Evolutionary conservation across 1,140 invertebrate species (phyloP), one percentile per base, ranked within the genome.

Genomic region (Latrodectus geometricus): DNA sequence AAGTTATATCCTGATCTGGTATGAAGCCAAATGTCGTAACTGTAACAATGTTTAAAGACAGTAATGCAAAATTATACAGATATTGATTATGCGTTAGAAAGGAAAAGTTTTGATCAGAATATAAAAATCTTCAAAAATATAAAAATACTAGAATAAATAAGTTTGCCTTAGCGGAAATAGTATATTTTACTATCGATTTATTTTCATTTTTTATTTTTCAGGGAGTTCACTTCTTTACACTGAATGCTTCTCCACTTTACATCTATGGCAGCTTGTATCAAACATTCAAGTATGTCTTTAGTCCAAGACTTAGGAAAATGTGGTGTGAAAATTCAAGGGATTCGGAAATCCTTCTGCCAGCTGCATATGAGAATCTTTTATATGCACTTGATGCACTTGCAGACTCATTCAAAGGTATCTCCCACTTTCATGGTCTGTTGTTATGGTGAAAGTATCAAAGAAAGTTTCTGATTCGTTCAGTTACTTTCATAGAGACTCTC

Each of bases 391-490:
- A 84, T 52, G 82, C 82, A 8, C 48, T 76, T 15, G 82, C 35
- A 11, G 82, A 84, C n/a, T 56, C 82, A 20, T 69, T 75, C 52
- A 76, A 76, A 76, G 82, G 82, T 84, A 84, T 68, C n/a, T 4
- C 68, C 1, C 11, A 2, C 20, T 69, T n/a, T 4, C 12, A 35
- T 35, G 35, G 35, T 35, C 35, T 35, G 35, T 35, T 35, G 5
- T 35, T 1, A 35, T 35, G 1, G 5, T 35, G 1, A 5, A 5
- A 35, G 5, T 35, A 35, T 35, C 35, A 35, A 35, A 35, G 35
- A 35, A 3, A 35, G 35, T 35, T 35, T 35, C 5, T 35, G 35
- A 3, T 35, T 35, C 35, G 1, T 35, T 35, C 35, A 5, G 35
- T 5, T 5, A 35, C n/a, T n/a, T n/a, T 35, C 35, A 35, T 1